A percentile compares a stretch with the other conserved stretches of the same genome.
Conservation (phyloP, 2,888 invertebrate genomes). For the Endomychus coccineus region DNA sequence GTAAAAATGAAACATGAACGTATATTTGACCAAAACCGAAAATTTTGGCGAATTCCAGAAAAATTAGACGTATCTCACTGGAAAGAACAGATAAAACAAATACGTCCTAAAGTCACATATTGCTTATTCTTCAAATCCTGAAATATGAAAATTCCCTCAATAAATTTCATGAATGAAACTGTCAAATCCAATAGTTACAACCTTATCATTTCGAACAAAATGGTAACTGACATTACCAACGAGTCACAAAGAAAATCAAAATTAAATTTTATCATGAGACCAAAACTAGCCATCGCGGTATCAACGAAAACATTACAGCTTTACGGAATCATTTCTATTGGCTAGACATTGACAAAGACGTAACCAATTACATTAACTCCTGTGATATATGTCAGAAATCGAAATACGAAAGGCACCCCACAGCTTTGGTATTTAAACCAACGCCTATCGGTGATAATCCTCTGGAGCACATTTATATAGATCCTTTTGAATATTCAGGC, state of each 20-base stretch:
- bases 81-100: no score
- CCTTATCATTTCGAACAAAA: neutral
- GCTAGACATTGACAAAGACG: constrained; percentile 18
- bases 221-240: constrained; percentile 10
- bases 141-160: no score
- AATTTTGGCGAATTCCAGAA: no score
- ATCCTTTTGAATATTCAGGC: constrained; percentile 9
- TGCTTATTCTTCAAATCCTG: no score
- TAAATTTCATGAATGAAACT: no score
- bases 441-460: constrained; percentile 12
- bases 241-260: constrained; percentile 14
- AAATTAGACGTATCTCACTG: no score
- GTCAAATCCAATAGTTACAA: constrained; percentile 2
- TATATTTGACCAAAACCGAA: no score
- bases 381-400: constrained; percentile 18
- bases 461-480: constrained; percentile 14
- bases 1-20: no score
- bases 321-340: constrained; percentile 18
- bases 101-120: no score
- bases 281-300: constrained; percentile 22
- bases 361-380: constrained; percentile 19
- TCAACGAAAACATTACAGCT: constrained; percentile 14
- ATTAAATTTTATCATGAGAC: constrained; percentile 17
- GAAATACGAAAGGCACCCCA: constrained; percentile 23
- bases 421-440: no score